Percentiles rank a stretch among this genome's conserved stretches.
Evolutionary conservation across 2,888 invertebrate species (phyloP).

Genomic region (Aporophyla lueneburgensis): DNA sequence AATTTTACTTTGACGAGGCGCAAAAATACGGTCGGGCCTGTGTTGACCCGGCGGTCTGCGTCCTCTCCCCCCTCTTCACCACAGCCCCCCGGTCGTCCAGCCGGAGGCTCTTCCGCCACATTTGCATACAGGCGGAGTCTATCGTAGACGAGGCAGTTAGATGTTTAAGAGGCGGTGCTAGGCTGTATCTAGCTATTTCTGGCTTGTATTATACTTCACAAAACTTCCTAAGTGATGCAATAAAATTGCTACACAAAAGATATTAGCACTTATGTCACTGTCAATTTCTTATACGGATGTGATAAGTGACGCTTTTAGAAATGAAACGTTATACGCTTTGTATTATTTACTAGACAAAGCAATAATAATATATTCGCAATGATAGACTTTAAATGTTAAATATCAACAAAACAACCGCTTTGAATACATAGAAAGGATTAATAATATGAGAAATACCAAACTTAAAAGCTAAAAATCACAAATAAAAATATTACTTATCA

Average conservation of each 20-base stretch:
- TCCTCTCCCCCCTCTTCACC: conserved; percentile 51
- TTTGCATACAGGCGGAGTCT: conserved; percentile 88
- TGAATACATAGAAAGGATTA: conserved; percentile 1
- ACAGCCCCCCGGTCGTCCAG: conserved; percentile 66
- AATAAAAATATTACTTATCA: background rate
- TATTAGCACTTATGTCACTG: conserved; percentile 54
- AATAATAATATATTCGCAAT: conserved; percentile 12
- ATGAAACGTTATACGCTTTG: conserved; percentile 31
- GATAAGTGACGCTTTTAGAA: conserved; percentile 37
- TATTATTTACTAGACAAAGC: conserved; percentile 22
- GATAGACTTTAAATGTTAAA: background rate
- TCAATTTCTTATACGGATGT: conserved; percentile 26
- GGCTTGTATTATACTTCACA: conserved; percentile 41
- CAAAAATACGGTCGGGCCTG: conserved; percentile 84
- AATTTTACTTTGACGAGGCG: conserved; percentile 90
- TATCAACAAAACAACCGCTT: background rate
- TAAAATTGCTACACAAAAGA: conserved; percentile 36
- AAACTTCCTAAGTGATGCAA: conserved; percentile 42
- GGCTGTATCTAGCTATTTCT: conserved; percentile 64
- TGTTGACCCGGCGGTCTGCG: conserved; percentile 78
- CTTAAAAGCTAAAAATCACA: conserved; percentile 1
- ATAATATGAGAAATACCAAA: background rate
- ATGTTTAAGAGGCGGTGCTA: conserved; percentile 80
- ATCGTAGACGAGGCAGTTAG: conserved; percentile 81
- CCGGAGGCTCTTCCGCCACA: conserved; percentile 82